These are phyloP conservation scores for Ectemnius lituratus DNA, from an alignment of 2,888 invertebrate species.

Conservation along the genomic window DNA sequence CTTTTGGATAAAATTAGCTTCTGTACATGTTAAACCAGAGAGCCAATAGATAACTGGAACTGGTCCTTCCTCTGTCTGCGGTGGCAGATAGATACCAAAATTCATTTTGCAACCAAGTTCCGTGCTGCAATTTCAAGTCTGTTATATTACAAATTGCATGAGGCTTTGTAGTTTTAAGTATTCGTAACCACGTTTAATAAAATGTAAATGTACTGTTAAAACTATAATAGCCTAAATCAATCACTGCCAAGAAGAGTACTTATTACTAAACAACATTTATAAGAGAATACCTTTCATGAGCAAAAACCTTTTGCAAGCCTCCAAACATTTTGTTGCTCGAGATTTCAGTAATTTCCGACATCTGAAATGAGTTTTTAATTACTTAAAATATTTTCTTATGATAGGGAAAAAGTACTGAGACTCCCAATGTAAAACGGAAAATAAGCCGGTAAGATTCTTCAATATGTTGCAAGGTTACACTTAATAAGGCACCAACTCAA, in stretches of 20 bases:
- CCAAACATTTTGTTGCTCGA: conserved; percentile 88
- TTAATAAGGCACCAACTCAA: too few species aligned
- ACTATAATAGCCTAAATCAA: too few species aligned
- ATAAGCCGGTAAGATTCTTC: too few species aligned
- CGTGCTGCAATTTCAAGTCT: conserved; percentile 77
- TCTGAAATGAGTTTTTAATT: conserved; percentile 56
- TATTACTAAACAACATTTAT: not conserved
- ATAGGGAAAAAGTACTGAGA: too few species aligned
- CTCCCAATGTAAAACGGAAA: too few species aligned
- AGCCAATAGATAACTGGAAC: conserved; percentile 94
- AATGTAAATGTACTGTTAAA: conserved; percentile 10
- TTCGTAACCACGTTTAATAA: not conserved
- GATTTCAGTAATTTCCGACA: conserved; percentile 81
- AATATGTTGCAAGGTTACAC: too few species aligned
- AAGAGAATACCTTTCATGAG: conserved; percentile 84
- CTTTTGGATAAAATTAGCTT: conserved; percentile 97
- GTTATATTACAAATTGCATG: not conserved
- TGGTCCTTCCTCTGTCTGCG: conserved; percentile 82
- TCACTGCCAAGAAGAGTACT: not conserved
- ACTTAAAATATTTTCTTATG: not conserved
- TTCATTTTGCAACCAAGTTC: conserved; percentile 94
- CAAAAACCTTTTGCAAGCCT: conserved; percentile 91
- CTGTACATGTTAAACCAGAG: conserved; percentile 95
- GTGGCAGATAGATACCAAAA: conserved; percentile 94
- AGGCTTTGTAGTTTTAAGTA: conserved; percentile 10